Evolutionary conservation across 2,797 vertebrate genomes (phyloP), one percentile per base, ranked within the genome.

Genomic region (Brotula barbata): DNA sequence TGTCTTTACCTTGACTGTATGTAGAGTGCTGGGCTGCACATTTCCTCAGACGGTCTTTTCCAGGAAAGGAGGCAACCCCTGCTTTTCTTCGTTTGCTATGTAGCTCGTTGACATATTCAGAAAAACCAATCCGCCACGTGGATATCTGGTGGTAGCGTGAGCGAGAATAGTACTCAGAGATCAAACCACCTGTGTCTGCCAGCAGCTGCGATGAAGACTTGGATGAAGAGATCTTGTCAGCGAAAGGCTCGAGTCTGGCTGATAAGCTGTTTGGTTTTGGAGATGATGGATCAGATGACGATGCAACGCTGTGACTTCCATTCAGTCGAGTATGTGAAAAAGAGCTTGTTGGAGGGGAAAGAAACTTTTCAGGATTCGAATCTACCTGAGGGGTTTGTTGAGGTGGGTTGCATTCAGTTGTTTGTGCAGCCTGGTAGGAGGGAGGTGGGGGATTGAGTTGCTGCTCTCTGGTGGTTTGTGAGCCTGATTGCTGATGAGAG

Each of bases 61-160:
- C 97, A 46, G 95, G 90, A 73, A 96, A 96, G 50, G 91, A 80
- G 72, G 85, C 80, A 51, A 76, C 89, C 78, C 88, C 92, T 1
- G 63, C 54, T 12, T 77, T 64, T 58, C 82, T 85, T 5, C 80
- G 69, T 77, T 92, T 93, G 75, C 89, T 91, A 57, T 99, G 96
- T 50, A 99, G 92, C 15, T 89, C 88, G 71, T 92, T 97, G 79
- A 99, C 94, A 75, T 96, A 98, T 72, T 98, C 96, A 5, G 96
- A 96, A 79, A 99, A 91, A 86, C 95, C 93, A 21, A 82, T 92
- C 84, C 96, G 94, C 97, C 97, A 99, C 0, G 92, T 96, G 75
- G 97, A 93, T 89, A 99, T 99, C 88, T 99, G 96, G 86, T 99
- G 97, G 58, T 97, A 88, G 82, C 97, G 94, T 48, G 97, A 99